Base-by-base conservation (phyloP, 2,797 vertebrate genomes). In the Enteromius trimaculatus region DNA sequence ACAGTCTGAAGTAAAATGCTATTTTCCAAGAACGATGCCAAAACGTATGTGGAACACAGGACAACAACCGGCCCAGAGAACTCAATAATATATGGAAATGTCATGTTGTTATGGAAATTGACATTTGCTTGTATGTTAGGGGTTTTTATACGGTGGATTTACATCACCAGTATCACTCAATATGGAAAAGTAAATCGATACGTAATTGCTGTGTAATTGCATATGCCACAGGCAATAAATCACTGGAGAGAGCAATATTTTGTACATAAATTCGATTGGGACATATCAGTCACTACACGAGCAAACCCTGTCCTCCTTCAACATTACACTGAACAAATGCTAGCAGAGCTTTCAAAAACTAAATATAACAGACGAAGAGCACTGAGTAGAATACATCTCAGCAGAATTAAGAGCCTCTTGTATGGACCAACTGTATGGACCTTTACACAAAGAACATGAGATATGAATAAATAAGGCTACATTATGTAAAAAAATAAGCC, bases 111-210 rank as follows among this genome's bases (percentile, higher is more conserved):
- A 81, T 49, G 19, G 6, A 34, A 81, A 72, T 17, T 47, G 26
- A 21, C 53, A 58, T 72, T 14, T 65, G n/a, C 3, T 2, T 26
- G 9, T 6, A 29, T 81, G n/a, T 51, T n/a, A 29, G 21, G 39
- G 21, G 1, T 17, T 62, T 51, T 60, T 64, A 79, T 23, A 31
- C 2, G 8, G 23, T 65, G 21, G 14, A 34, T 65, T 81, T 75
- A 75, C 31, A 65, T 53, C 31, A 53, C 60, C 62, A 16, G 42
- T n/a, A 31, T 77, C 23, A 77, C 23, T 39, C 47, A 39, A 60
- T 47, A 70, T 70, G 37, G 51, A 77, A 58, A 78, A 49, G 75
- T 26, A 83, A 83, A 71, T 83, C 29, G 39, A 83, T 77, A 83
- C 1, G 9, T 70, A 78, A 78, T 83, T 74, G 42, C 42, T 64